Base-by-base conservation (phyloP, 2,113 vertebrate species). In the Petrocephalus zakoni region DNA sequence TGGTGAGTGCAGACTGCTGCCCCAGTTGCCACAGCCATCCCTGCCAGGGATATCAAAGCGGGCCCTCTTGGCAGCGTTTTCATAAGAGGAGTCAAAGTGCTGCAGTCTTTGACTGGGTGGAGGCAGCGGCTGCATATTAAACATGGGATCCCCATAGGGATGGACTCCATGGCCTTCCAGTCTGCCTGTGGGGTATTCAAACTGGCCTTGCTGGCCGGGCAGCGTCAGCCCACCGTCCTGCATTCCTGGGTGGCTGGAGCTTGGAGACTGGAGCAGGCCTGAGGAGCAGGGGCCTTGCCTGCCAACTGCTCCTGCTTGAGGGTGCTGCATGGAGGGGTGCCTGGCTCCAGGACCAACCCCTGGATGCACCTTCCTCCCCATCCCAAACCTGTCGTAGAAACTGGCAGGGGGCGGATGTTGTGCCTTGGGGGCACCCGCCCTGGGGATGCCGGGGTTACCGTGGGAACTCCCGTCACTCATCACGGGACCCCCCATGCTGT, bases 121-220 rank as follows among this genome's bases (percentile, higher is more conserved):
- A 49, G 90, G 91, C 90, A 93, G 94, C 49, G 94, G 94, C 92
- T 95, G 93, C 89, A 95, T 94, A 90, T 94, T 96, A 93, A 96
- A 97, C 92, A 96, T 90, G 21, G 96, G 93, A 90, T 97, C 96
- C 4, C 93, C 91, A 89, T 96, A 96, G 4, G 95, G 94, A 91
- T 96, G 95, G 95, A 97, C 93, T 93, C 93, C 96, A 91, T 96
- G 94, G 93, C 96, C 97, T 94, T 97, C 96, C 91, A 97, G 93
- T 91, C 96, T 94, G 90, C 97, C 96, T 92, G 97, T 96, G 88
- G 96, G 96, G 90, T 97, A 97, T 91, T 97, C 97, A 92, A 97
- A 96, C 91, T 95, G 96, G 10, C 95, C 93, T 90, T 97, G 97
- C 88, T 96, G 96, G 92, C 91, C 94, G 81, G 94, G 95, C 91